phyloP scores from a whole-genome alignment of 1,140 invertebrate genomes.

The Glomeris maerens region DNA sequence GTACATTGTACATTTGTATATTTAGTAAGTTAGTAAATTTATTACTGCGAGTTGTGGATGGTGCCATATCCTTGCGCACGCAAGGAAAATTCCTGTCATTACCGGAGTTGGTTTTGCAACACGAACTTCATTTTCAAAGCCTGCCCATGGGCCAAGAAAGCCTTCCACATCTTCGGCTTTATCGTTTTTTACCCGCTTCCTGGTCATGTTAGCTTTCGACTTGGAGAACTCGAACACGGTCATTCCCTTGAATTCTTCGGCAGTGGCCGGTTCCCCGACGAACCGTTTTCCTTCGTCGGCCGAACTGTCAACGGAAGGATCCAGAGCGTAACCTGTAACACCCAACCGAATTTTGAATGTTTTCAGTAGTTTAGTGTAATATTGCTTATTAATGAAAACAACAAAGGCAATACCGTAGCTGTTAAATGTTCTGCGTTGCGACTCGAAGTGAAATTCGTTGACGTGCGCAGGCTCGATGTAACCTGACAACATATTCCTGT shows the following conservation, averaged over 20 bases:
- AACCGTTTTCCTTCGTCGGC: slow-evolving; percentile 41
- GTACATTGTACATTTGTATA: slow-evolving; percentile 30
- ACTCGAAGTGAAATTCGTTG: slow-evolving; percentile 96
- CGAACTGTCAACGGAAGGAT: slow-evolving; percentile 67
- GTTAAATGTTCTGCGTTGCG: slow-evolving; percentile 84
- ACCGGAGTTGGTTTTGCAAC: slow-evolving; percentile 70
- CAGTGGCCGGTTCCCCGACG: slow-evolving; percentile 47
- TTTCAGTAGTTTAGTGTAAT: too few species aligned
- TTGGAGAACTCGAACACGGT: slow-evolving; percentile 77
- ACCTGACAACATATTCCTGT: slow-evolving; percentile 84
- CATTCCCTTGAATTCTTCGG: slow-evolving; percentile 39
- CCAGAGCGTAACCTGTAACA: slow-evolving; percentile 68
- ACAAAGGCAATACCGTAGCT: slow-evolving; percentile 52
- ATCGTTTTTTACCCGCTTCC: slow-evolving; percentile 81
- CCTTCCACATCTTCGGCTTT: slow-evolving; percentile 85
- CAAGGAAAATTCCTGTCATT: slow-evolving; percentile 10
- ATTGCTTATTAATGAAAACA: slow-evolving; percentile 1
- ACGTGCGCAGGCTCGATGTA: slow-evolving; percentile 90
- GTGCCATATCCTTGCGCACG: too few species aligned
- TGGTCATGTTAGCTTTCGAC: slow-evolving; percentile 51
- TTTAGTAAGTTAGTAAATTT: slow-evolving; percentile 11
- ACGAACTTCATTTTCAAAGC: slow-evolving; percentile 76
- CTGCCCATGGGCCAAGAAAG: slow-evolving; percentile 94
- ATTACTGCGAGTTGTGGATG: too few species aligned
- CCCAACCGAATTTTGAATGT: too few species aligned